These are phyloP conservation scores for Lipophrys pholis DNA, from an alignment of 2,113 vertebrate species.

Conservation along the genomic window DNA sequence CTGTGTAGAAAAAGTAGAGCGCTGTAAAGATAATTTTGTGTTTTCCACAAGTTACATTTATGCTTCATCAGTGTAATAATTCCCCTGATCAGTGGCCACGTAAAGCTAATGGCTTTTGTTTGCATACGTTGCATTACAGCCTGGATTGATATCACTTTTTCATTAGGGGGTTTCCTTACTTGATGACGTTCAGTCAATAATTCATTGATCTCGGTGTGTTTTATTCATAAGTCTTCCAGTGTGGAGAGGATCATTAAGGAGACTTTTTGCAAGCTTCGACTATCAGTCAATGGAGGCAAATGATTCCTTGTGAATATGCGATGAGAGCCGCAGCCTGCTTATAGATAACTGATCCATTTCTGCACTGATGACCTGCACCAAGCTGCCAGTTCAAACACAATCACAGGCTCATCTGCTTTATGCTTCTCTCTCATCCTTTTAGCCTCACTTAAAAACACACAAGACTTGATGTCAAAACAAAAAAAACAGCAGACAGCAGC, in stretches of 20 bases:
- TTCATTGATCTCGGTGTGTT: conserved; percentile 73
- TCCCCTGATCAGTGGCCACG: conserved; percentile 48
- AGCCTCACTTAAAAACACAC: not conserved
- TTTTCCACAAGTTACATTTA: conserved; percentile 15
- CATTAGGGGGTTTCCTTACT: conserved; percentile 71
- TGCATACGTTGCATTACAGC: conserved; percentile 47
- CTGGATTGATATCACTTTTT: conserved; percentile 69
- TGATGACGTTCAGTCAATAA: conserved; percentile 77
- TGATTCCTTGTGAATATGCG: conserved; percentile 67
- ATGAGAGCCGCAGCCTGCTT: conserved; percentile 56
- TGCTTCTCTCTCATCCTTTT: not conserved
- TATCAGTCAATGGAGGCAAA: conserved; percentile 61
- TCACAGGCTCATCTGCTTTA: not conserved
- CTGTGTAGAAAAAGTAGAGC: conserved; percentile 22
- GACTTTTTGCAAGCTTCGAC: conserved; percentile 66
- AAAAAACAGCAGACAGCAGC: not conserved
- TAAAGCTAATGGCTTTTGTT: conserved; percentile 65
- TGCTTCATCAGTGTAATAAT: not conserved
- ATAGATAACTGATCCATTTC: conserved; percentile 29
- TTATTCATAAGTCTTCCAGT: conserved; percentile 78
- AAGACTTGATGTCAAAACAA: too few relatives aligned
- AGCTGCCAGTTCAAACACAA: conserved; percentile 32
- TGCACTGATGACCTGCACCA: conserved; percentile 30
- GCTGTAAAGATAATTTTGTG: conserved; percentile 56
- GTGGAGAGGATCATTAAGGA: conserved; percentile 67